A percentile compares a stretch with the other conserved stretches of the same genome.
These are phyloP conservation scores for Aporophyla lueneburgensis DNA, from an alignment of 2,888 invertebrate species.

Conservation along the genomic window DNA sequence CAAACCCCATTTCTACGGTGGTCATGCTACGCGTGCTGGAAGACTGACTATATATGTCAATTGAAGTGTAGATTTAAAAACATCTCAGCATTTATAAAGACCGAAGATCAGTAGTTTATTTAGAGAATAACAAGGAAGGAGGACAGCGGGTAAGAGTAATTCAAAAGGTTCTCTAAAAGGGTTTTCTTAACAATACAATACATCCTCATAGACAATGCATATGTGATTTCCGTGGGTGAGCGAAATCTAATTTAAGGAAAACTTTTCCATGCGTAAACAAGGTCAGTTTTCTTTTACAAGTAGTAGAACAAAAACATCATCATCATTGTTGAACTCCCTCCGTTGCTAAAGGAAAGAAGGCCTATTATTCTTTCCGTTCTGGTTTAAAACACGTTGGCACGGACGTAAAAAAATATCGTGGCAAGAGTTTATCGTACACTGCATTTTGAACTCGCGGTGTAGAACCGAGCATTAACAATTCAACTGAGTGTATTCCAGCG, in stretches of 20 bases:
- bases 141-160: constrained; percentile 3
- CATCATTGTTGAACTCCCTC: not conserved
- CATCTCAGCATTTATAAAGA: not conserved
- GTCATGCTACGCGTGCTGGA: too few species aligned
- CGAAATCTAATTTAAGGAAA: constrained; percentile 30
- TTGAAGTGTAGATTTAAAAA: not conserved
- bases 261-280: constrained; percentile 3
- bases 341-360: too few species aligned
- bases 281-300: not conserved
- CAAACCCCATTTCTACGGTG: too few species aligned
- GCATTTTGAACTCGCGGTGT: too few species aligned
- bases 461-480: too few species aligned
- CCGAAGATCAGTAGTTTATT: constrained; percentile 1
- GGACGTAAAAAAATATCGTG: too few species aligned
- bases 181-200: constrained; percentile 29
- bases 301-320: not conserved
- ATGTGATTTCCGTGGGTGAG: constrained; percentile 21
- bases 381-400: too few species aligned
- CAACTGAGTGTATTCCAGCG: too few species aligned
- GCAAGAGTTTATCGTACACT: too few species aligned
- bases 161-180: constrained; percentile 37
- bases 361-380: not conserved
- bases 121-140: constrained; percentile 14
- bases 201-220: constrained; percentile 31
- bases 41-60: not conserved